Percentiles rank a stretch among this genome's conserved stretches.
These are phyloP conservation scores for Ascaphus truei DNA, from an alignment of 2,113 vertebrate genomes.

Conservation along the genomic window DNA sequence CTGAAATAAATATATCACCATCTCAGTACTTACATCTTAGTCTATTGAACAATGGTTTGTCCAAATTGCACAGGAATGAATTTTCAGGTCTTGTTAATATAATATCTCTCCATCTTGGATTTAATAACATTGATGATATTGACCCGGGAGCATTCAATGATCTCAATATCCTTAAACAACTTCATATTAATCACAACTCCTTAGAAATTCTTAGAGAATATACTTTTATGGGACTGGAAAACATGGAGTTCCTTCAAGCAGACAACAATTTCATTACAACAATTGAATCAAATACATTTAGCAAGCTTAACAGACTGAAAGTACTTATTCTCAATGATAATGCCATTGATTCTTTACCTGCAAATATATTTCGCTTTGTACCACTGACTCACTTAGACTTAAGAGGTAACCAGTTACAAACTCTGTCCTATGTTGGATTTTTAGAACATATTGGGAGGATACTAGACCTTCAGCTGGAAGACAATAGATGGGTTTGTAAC, in stretches of 20 bases:
- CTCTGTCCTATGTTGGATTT: slow-evolving; percentile 90
- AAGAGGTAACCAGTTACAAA: slow-evolving; percentile 91
- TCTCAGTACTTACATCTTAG: slow-evolving; percentile 86
- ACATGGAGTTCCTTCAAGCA: slow-evolving; percentile 93
- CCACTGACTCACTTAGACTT: slow-evolving; percentile 95
- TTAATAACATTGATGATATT: slow-evolving; percentile 92
- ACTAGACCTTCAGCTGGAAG: slow-evolving; percentile 88
- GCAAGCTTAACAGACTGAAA: slow-evolving; percentile 92
- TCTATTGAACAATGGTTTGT: slow-evolving; percentile 88
- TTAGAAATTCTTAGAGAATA: slow-evolving; percentile 91
- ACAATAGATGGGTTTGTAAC: slow-evolving; percentile 90
- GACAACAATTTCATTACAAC: slow-evolving; percentile 96
- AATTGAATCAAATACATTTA: slow-evolving; percentile 94
- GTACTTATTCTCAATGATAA: slow-evolving; percentile 97
- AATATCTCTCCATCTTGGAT: slow-evolving; percentile 87
- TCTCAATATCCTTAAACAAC: slow-evolving; percentile 83
- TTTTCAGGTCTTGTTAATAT: slow-evolving; percentile 81
- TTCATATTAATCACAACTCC: slow-evolving; percentile 97
- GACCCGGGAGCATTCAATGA: slow-evolving; percentile 87
- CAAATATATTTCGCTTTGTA: slow-evolving; percentile 91
- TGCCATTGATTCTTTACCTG: slow-evolving; percentile 87
- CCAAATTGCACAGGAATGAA: slow-evolving; percentile 73
- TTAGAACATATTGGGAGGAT: slow-evolving; percentile 95
- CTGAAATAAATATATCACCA: slow-evolving; percentile 81
- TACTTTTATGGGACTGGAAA: slow-evolving; percentile 89